Conservation (phyloP, 2,797 vertebrate genomes). For the Gymnodraco acuticeps region DNA sequence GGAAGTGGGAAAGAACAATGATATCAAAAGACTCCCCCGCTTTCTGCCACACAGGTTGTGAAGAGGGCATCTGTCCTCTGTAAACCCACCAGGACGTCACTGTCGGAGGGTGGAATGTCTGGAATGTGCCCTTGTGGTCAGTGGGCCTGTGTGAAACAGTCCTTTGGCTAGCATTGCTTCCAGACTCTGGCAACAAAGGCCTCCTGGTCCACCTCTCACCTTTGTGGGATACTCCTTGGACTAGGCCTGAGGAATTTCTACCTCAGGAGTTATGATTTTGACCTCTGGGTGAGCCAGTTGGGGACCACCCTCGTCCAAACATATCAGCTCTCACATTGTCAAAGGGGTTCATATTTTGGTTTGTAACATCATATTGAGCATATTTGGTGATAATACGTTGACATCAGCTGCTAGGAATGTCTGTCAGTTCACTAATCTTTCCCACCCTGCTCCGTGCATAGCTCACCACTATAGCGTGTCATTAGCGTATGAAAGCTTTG, state of each 20-base stretch:
- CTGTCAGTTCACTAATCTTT: constrained; percentile 79
- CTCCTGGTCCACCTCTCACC: constrained; percentile 56
- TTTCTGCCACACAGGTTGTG: constrained; percentile 67
- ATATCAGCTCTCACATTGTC: constrained; percentile 75
- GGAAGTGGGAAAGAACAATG: constrained; percentile 58
- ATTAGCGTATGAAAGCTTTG: constrained; percentile 78
- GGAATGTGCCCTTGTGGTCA: constrained; percentile 71
- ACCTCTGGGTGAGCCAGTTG: constrained; percentile 62
- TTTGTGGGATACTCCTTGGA: constrained; percentile 52
- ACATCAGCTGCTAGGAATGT: constrained; percentile 83
- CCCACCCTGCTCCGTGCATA: constrained; percentile 63
- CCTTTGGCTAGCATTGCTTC: constrained; percentile 45
- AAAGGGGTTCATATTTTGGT: constrained; percentile 70
- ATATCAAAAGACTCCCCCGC: constrained; percentile 53
- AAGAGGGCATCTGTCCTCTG: constrained; percentile 68
- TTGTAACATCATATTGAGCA: constrained; percentile 72
- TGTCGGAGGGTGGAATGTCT: constrained; percentile 61
- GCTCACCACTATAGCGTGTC: constrained; percentile 66
- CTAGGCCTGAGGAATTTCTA: constrained; percentile 61
- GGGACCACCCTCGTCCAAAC: constrained; percentile 77
- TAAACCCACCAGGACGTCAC: constrained; percentile 57
- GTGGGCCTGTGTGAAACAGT: constrained; percentile 43
- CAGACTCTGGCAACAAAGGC: constrained; percentile 52
- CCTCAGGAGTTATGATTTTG: constrained; percentile 65
- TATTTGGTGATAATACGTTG: constrained; percentile 69